Base-by-base conservation (phyloP, 2,888 invertebrate species). In the Morpho deidamia region DNA sequence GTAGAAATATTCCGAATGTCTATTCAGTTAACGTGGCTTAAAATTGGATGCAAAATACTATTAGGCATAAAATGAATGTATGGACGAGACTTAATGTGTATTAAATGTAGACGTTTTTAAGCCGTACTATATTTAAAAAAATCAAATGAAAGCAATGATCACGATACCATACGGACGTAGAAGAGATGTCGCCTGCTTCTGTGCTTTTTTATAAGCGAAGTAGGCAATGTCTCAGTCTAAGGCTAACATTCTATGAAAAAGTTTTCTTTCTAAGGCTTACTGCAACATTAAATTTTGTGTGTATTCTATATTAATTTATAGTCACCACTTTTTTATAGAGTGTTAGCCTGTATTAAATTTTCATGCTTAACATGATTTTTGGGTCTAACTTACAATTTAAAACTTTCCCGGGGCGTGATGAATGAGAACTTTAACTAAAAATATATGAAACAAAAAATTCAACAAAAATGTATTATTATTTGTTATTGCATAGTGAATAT, bases 381-480 rank as follows among this genome's bases (percentile, higher is more conserved):
- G 58, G 56, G 50, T 54, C 59, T 55, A 56, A 69, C 67, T 66
- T 65, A 65, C 67, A 61, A 60, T 55, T 56, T 61, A 59, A 46
- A 44, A 64, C 50, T 61, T 54, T 62, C 61, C 64, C 54, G 60
- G 57, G 48, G 44, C 53, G 60, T 64, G 65, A 59, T 69, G 69
- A 37, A 10, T 10, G 10, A 37, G 8, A 37, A 37, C 8, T 37
- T 37, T 37, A 37, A 37, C 8, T 10, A 37, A 37, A 37, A 37
- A 37, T 37, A 37, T 37, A 66, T 51, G 64, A 65, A 67, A 52
- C 62, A 60, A 64, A 62, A 59, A 61, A 37, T 46, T 41, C 7
- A 33, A 49, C 12, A 11, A 42, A 49, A 14, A 34, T 8, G 9
- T 7, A 23, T 23, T 23, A 23, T 23, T 23, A 23, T 23, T 23